Base-by-base conservation (phyloP, 2,113 vertebrate genomes). In the Bostrychus sinensis region DNA sequence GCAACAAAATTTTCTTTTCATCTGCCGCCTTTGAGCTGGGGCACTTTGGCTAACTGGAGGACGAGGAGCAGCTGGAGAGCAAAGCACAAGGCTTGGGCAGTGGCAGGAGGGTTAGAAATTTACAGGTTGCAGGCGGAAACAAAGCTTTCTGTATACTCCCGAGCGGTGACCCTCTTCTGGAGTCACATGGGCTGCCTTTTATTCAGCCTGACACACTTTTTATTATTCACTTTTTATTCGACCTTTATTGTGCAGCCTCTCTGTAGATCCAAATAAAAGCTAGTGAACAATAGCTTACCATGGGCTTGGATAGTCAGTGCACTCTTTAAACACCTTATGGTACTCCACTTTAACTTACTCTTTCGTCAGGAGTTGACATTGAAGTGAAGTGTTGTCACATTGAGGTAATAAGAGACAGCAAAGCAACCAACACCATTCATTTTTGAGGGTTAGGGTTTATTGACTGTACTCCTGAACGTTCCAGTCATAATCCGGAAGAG, bases 31-130 rank as follows among this genome's bases (percentile, higher is more conserved):
- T 51, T 51, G 13, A 51, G 23, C 16, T 10, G 16, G 48, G 48
- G 25, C 48, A 26, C 25, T 51, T 51, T 51, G 25, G 9, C 53
- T 55, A 55, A 55, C 28, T 30, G 28, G 53, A 55, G 26, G 53
- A 36, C 17, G 53, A 36, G 53, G 53, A 55, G 53, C 53, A 55
- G 53, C 28, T 34, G 53, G 53, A 20, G 53, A 55, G 53, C 17
- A 55, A 30, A 30, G 30, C n/a, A 36, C n/a, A 36, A 20, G 28
- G 53, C 28, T 55, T 2, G 17, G 16, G n/a, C 10, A 20, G 28
- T 16, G 11, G 30, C 26, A 20, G n/a, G 9, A 9, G 53, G 16
- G 32, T n/a, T 51, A 1, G 4, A 12, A 30, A 17, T 9, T 20
- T 55, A 14, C 53, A 55, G 28, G 53, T 55, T 10, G 13, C n/a